Conservation (phyloP, 64 coral and sea anemone species). For the Pocillopora damicornis region DNA sequence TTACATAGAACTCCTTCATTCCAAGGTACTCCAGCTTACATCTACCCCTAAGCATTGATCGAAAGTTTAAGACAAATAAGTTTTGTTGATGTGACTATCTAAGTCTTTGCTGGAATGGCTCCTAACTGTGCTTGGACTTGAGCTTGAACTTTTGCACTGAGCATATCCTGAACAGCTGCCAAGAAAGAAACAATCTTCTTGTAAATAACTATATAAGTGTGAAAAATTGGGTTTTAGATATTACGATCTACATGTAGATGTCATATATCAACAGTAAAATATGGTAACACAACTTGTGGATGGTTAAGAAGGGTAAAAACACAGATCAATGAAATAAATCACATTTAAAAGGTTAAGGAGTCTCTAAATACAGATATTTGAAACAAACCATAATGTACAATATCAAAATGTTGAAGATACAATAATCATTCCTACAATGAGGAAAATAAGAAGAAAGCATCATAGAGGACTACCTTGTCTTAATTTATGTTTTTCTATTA, state of each 20-base stretch:
- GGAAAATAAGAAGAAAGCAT: not conserved
- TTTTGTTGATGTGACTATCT: not conserved
- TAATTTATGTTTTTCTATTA: constrained; percentile 95
- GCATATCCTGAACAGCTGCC: constrained; percentile 73
- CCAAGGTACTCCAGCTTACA: not conserved
- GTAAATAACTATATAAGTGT: not conserved
- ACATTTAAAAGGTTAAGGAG: too few species aligned
- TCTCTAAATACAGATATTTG: too few species aligned
- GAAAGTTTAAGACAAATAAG: not conserved
- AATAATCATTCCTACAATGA: not conserved
- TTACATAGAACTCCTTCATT: not conserved
- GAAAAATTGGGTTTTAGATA: too few species aligned
- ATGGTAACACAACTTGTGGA: too few species aligned
- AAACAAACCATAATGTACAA: too few species aligned
- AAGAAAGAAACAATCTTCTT: constrained; percentile 3
- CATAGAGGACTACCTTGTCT: constrained; percentile 69
- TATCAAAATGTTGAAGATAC: not conserved
- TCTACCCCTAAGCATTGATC: not conserved
- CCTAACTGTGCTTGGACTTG: constrained; percentile 66
- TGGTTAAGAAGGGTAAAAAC: too few species aligned
- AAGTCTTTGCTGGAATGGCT: constrained; percentile 70
- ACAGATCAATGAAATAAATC: too few species aligned
- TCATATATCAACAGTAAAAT: too few species aligned
- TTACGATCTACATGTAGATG: too few species aligned
- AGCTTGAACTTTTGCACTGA: constrained; percentile 72